Evolutionary conservation across 1,140 invertebrate genomes (phyloP).

Genomic region (Macrotrachela quadricornifera): DNA sequence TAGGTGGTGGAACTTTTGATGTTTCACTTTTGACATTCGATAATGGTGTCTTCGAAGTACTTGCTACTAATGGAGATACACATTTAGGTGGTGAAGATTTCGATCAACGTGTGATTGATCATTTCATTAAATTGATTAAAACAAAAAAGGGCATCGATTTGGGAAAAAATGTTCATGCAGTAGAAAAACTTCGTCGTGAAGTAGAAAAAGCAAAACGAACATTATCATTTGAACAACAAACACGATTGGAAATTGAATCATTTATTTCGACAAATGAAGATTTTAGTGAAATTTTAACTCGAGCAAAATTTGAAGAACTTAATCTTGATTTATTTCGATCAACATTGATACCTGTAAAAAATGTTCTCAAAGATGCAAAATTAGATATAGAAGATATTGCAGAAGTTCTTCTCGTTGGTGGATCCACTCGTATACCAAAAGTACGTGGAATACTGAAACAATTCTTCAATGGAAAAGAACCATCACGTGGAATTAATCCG

Average conservation of each 20-base stretch:
- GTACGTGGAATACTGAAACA: conserved; percentile 12
- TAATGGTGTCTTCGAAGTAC: conserved; percentile 67
- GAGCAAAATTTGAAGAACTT: neutral
- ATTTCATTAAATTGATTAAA: conserved; percentile 51
- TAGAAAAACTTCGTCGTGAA: too few relatives aligned
- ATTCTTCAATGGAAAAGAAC: conserved; percentile 12
- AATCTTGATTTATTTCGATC: conserved; percentile 11
- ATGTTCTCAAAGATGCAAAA: conserved; percentile 11
- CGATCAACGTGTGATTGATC: conserved; percentile 90
- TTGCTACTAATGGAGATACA: conserved; percentile 80
- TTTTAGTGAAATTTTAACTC: neutral
- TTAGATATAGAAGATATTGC: conserved; percentile 10
- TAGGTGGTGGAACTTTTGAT: conserved; percentile 98
- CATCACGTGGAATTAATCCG: conserved; percentile 34
- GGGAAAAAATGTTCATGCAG: conserved; percentile 4
- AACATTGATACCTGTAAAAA: conserved; percentile 10
- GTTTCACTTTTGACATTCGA: conserved; percentile 95
- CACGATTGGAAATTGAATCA: neutral
- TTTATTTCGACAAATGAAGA: neutral
- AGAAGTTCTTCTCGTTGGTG: conserved; percentile 18
- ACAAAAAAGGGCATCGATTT: conserved; percentile 14
- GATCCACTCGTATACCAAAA: conserved; percentile 13
- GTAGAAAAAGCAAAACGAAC: conserved; percentile 23
- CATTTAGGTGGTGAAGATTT: conserved; percentile 69
- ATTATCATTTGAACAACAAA: conserved; percentile 5